Base-by-base conservation (phyloP, 2,888 invertebrate species). In the Cheilosia pagana region DNA sequence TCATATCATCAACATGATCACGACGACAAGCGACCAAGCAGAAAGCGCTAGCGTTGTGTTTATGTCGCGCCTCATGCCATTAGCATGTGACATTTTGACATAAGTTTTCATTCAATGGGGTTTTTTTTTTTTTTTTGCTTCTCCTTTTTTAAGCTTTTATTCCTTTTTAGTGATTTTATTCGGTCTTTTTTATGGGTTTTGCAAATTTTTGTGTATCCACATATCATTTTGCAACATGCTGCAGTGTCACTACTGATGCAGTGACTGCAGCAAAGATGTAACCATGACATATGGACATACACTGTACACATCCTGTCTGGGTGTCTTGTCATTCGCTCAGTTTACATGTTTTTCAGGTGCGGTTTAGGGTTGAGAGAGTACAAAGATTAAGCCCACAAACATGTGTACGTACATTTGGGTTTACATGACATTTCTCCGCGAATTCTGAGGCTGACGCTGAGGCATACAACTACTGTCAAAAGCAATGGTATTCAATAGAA, bases 11-110 rank as follows among this genome's bases (percentile, higher is more conserved):
- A 81, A 70, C 75, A 60, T 71, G 70, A 81, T 81, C 81, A 76
- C 70, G 76, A 75, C 67, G 68, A 21, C 23, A 81, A 50, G 62
- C 41, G 68, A 59, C 21, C 52, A 63, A 62, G 68, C 39, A 59
- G 5, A 52, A 60, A 45, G 52, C 25, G 16, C 35, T 43, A 14
- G 28, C 57, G 43, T 68, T 60, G 62, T 74, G 65, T 76, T 60
- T 68, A 76, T 68, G 68, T 68, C 68, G 59, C 48, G 62, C 70
- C 71, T 71, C 81, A 76, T 76, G 81, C 76, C 65, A 81, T 81
- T 81, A 81, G 65, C 81, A 81, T 81, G 81, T 81, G 81, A 81
- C 76, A 81, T 81, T 81, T 76, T 81, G 81, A 81, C 81, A 81
- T 72, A 76, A 81, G 75, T 81, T 81, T 81, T 75, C 39, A 48